phyloP scores from a whole-genome alignment of 2,797 vertebrate species.

The Girardinus metallicus region DNA sequence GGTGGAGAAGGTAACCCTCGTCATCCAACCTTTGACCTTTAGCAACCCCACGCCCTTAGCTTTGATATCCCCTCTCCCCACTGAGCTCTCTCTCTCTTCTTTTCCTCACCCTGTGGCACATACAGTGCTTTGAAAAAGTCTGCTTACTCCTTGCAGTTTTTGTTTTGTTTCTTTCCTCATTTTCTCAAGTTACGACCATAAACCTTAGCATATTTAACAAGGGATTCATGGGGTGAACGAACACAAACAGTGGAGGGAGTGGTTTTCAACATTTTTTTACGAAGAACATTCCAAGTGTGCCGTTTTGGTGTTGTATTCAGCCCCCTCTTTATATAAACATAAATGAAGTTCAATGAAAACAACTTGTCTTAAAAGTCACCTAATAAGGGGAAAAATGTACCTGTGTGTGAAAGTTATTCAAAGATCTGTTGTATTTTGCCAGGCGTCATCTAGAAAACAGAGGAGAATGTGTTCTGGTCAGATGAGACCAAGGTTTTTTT shows the following conservation, averaged over 20 bases:
- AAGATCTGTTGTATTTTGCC: neutral
- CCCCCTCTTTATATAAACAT: neutral
- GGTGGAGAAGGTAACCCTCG: constrained; percentile 94
- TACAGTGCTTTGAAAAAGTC: neutral
- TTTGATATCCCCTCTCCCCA: constrained; percentile 30
- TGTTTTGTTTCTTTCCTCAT: no score
- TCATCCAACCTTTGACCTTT: constrained; percentile 57
- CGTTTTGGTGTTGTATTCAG: neutral
- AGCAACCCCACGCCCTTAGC: constrained; percentile 50
- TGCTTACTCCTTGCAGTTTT: neutral
- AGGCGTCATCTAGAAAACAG: neutral
- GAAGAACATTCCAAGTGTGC: neutral
- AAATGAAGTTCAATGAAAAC: neutral
- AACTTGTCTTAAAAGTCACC: neutral
- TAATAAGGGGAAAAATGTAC: no score
- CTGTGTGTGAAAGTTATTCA: neutral
- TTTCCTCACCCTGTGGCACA: constrained; percentile 44
- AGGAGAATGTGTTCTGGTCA: neutral
- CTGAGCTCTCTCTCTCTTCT: constrained; percentile 50
- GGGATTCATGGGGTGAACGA: neutral
- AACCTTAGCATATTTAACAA: neutral
- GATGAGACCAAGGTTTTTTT: neutral
- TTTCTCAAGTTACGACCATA: neutral
- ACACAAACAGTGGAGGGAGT: neutral
- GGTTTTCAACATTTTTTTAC: neutral